A percentile compares a stretch with the other conserved stretches of the same genome.
phyloP scores from a whole-genome alignment of 2,797 vertebrate genomes.

The Moxostoma hubbsi region DNA sequence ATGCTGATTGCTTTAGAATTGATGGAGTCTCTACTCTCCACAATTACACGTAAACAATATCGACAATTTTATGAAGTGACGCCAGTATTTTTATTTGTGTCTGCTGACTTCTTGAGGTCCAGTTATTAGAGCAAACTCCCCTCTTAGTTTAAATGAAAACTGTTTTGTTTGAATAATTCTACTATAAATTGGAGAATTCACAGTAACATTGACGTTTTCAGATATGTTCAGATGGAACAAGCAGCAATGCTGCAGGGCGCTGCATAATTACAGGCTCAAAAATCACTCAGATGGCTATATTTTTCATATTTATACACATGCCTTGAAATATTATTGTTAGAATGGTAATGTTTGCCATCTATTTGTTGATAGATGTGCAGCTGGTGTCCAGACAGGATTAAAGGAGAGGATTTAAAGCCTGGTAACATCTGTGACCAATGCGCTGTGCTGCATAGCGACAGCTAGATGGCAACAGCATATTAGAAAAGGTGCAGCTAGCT shows the following conservation, averaged over 20 bases:
- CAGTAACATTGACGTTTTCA: neutral
- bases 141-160: constrained; percentile 4
- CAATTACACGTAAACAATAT: neutral
- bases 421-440: constrained; percentile 17
- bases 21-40: neutral
- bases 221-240: constrained; percentile 10
- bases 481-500: constrained; percentile 9
- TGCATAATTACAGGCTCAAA: constrained; percentile 11
- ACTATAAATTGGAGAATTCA: neutral
- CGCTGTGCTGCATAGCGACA: constrained; percentile 40
- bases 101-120: neutral
- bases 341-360: constrained; percentile 14
- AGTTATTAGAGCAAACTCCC: neutral
- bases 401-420: constrained; percentile 10
- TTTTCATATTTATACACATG: constrained; percentile 1
- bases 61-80: constrained; percentile 7
- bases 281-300: neutral
- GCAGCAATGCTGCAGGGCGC: constrained; percentile 10
- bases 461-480: constrained; percentile 61
- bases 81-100: neutral
- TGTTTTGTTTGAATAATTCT: neutral
- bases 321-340: constrained; percentile 10
- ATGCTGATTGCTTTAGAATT: neutral
- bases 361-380: constrained; percentile 10
- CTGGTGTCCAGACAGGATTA: constrained; percentile 19